These are phyloP conservation scores for Geophilus truncorum DNA, from an alignment of 2,888 invertebrate genomes.

Conservation along the genomic window DNA sequence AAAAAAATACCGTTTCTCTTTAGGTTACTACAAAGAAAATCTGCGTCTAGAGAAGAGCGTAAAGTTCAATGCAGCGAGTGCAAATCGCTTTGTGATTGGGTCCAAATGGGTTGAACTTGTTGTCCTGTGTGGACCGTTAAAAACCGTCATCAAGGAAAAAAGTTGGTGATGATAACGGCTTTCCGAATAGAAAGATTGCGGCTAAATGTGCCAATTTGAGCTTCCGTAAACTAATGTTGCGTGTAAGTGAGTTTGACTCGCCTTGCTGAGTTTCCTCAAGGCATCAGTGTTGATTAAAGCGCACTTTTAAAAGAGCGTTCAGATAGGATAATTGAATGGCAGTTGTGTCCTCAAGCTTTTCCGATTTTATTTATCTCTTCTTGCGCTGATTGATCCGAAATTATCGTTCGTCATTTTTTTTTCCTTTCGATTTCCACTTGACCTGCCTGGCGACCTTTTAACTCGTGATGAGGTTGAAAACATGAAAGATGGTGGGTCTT, in stretches of 20 bases:
- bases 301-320: background rate
- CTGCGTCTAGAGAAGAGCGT: background rate
- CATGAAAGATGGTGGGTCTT: background rate
- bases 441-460: background rate
- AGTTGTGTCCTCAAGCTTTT: background rate
- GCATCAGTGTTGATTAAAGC: background rate
- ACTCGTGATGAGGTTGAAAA: background rate
- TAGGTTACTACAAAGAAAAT: background rate
- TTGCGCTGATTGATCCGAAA: background rate
- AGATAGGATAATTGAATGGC: background rate
- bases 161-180: background rate
- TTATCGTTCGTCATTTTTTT: background rate
- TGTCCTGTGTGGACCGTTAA: background rate
- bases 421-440: background rate
- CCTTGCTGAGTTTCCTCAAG: background rate
- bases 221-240: slow-evolving; percentile 16
- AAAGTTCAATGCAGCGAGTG: background rate
- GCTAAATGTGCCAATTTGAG: background rate
- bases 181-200: background rate
- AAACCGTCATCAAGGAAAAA: background rate
- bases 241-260: slow-evolving; percentile 15
- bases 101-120: background rate
- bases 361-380: too few relatives aligned
- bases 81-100: background rate
- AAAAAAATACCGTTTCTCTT: background rate